Evolutionary conservation across 1,140 invertebrate genomes (phyloP).

Genomic region (Colletes latitarsis): DNA sequence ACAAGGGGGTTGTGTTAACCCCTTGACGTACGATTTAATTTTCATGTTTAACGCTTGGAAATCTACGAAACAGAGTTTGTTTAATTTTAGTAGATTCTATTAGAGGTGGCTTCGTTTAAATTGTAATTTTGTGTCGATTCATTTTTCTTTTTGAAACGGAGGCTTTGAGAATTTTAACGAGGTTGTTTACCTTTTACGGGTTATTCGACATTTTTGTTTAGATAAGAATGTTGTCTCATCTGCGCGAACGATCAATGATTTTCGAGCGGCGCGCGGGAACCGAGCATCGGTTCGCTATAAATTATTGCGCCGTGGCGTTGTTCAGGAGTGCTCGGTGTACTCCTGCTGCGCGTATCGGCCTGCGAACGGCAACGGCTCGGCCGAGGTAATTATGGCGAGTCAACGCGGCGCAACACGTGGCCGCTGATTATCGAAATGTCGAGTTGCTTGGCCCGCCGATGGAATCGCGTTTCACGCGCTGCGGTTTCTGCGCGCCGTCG

Average conservation of each 20-base stretch:
- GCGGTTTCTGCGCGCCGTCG: constrained; percentile 25
- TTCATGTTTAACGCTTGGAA: too few species aligned
- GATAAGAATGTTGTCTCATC: not conserved
- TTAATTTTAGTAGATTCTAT: too few species aligned
- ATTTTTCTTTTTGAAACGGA: too few species aligned
- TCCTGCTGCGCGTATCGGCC: constrained; percentile 4
- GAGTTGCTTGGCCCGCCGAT: constrained; percentile 46
- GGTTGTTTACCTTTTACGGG: too few species aligned
- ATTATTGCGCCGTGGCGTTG: constrained; percentile 19
- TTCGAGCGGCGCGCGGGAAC: not conserved
- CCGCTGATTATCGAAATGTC: constrained; percentile 66
- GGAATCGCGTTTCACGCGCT: constrained; percentile 43
- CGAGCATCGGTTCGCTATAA: constrained; percentile 42
- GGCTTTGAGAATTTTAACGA: too few species aligned
- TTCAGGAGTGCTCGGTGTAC: not conserved
- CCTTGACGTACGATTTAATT: too few species aligned
- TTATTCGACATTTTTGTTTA: too few species aligned
- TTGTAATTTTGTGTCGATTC: too few species aligned
- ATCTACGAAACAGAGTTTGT: too few species aligned
- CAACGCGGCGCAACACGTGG: constrained; percentile 64
- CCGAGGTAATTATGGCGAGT: constrained; percentile 62
- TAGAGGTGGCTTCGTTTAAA: too few species aligned
- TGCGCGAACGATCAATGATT: not conserved
- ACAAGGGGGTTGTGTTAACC: too few species aligned
- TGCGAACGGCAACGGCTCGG: constrained; percentile 24